These are phyloP conservation scores for Glomeris maerens DNA, from an alignment of 1,140 invertebrate genomes.

Conservation along the genomic window DNA sequence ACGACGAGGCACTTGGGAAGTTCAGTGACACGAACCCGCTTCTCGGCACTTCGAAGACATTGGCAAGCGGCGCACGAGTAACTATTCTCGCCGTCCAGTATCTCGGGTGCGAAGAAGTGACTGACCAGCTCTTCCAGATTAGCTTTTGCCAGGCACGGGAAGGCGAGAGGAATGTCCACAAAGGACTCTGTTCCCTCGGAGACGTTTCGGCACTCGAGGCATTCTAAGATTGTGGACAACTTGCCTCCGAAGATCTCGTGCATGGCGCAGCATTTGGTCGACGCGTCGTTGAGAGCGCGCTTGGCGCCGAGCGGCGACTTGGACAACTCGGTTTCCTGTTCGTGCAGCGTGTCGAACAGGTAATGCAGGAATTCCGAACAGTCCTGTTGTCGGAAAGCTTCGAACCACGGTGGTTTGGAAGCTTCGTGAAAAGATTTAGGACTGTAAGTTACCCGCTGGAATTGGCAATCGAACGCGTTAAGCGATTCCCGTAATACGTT, in stretches of 20 bases:
- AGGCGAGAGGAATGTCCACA: constrained; percentile 63
- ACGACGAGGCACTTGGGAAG: constrained; percentile 60
- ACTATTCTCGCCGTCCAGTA: constrained; percentile 60
- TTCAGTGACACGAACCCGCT: constrained; percentile 51
- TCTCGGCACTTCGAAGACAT: constrained; percentile 55
- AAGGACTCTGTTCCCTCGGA: constrained; percentile 59
- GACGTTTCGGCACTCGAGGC: constrained; percentile 48
- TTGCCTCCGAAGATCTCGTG: constrained; percentile 58
- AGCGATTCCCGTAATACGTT: not conserved
- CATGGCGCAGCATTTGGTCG: constrained; percentile 32
- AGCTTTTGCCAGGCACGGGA: constrained; percentile 34
- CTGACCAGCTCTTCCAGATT: constrained; percentile 51
- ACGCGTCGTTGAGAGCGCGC: constrained; percentile 13
- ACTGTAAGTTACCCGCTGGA: constrained; percentile 36
- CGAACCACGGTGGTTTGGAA: constrained; percentile 57
- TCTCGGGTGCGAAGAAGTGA: constrained; percentile 58
- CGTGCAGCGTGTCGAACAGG: constrained; percentile 51
- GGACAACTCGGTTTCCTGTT: constrained; percentile 37
- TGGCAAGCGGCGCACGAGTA: constrained; percentile 64
- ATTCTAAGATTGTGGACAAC: constrained; percentile 52
- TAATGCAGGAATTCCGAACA: constrained; percentile 72
- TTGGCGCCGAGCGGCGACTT: not conserved
- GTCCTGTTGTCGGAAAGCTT: constrained; percentile 61
- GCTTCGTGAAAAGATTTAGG: constrained; percentile 50
- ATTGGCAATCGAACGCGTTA: not conserved